Conservation (phyloP, 1,140 invertebrate genomes). For the Brachionus calyciflorus region DNA sequence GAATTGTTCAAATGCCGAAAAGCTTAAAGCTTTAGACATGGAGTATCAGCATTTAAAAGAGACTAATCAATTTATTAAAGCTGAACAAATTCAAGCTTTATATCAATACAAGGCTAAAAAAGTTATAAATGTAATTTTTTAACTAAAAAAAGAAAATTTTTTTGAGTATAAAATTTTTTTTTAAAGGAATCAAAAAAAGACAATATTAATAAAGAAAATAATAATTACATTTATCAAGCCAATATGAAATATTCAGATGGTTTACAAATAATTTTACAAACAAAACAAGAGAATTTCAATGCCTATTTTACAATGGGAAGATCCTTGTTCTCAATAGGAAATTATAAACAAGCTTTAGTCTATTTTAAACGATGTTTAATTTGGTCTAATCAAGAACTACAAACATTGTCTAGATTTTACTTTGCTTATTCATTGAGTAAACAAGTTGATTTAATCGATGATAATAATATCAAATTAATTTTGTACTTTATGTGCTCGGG, state of each 20-base stretch:
- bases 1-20: constrained; percentile 9
- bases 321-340: background rate
- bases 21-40: constrained; percentile 36
- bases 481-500: background rate
- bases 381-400: constrained; percentile 17
- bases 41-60: constrained; percentile 33
- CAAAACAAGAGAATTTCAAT: background rate
- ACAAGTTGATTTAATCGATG: background rate
- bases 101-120: constrained; percentile 45
- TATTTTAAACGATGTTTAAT: constrained; percentile 7
- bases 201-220: background rate
- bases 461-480: background rate
- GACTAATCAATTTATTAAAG: constrained; percentile 11
- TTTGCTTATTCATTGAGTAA: constrained; percentile 3
- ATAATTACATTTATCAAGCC: constrained; percentile 32
- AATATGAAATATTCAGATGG: constrained; percentile 30
- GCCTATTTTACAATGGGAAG: constrained; percentile 15
- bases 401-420: constrained; percentile 33
- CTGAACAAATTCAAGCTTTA: constrained; percentile 29
- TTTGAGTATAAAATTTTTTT: background rate
- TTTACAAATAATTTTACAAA: background rate
- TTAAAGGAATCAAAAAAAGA: constrained; percentile 30
- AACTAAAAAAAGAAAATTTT: too few species aligned
- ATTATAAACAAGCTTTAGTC: background rate
- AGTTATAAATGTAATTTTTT: background rate